Percentiles rank a stretch among this genome's conserved stretches.
phyloP scores from a whole-genome alignment of 2,113 vertebrate genomes.

The Ceyx margarethae region DNA sequence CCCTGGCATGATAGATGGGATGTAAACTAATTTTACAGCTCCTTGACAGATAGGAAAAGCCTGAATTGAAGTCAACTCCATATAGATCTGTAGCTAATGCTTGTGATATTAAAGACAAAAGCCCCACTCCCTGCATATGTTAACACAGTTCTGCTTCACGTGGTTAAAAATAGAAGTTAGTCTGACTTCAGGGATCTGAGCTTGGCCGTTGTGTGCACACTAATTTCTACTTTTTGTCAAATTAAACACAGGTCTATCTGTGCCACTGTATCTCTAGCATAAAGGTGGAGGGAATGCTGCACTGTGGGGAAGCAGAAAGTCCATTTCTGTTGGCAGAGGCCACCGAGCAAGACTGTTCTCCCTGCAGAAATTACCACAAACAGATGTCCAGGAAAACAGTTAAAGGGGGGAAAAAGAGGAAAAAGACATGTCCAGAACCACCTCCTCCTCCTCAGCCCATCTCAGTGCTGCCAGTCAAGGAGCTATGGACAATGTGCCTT shows the following conservation, averaged over 20 bases:
- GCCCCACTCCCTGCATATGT: neutral
- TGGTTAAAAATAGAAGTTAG: constrained; percentile 15
- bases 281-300: neutral
- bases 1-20: neutral
- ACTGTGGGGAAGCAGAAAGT: neutral
- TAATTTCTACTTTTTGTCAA: neutral
- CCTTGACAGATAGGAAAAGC: constrained; percentile 16
- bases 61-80: constrained; percentile 3
- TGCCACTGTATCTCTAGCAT: neutral
- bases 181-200: constrained; percentile 17
- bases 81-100: constrained; percentile 8
- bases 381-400: neutral
- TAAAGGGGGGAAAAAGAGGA: neutral
- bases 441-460: neutral
- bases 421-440: neutral
- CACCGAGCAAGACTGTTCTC: neutral
- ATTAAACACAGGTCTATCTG: neutral
- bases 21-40: constrained; percentile 18
- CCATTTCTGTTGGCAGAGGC: neutral
- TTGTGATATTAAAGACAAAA: constrained; percentile 3
- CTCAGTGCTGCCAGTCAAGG: neutral
- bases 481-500: neutral
- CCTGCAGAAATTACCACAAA: neutral
- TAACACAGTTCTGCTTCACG: neutral
- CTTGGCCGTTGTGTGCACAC: neutral